Evolutionary conservation across 64 coral and sea anemone species (phyloP).

Genomic region (Platygyra sinensis): DNA sequence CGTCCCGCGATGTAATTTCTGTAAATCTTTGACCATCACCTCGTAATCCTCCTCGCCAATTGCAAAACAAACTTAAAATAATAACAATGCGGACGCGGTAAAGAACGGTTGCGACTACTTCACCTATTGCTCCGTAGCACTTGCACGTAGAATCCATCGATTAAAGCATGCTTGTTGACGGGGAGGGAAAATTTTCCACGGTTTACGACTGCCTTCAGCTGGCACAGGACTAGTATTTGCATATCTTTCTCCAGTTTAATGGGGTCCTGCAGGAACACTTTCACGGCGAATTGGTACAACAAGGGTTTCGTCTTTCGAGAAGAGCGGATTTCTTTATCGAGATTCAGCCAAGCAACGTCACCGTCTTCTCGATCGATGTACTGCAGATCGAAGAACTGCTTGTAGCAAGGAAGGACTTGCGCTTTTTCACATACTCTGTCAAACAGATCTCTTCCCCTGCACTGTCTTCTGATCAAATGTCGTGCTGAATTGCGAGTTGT

Average conservation of each 20-base stretch:
- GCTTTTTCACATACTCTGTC: slow-evolving; percentile 71
- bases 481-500: slow-evolving; percentile 77
- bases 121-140: slow-evolving; percentile 25
- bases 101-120: no score
- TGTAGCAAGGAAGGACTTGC: slow-evolving; percentile 42
- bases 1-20: slow-evolving; percentile 76
- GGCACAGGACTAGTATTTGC: slow-evolving; percentile 37
- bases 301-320: slow-evolving; percentile 38
- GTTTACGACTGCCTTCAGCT: slow-evolving; percentile 69
- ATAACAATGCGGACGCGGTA: no score
- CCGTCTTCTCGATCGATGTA: slow-evolving; percentile 78
- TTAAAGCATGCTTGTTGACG: slow-evolving; percentile 56
- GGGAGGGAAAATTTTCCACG: slow-evolving; percentile 71
- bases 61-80: no score
- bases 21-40: slow-evolving; percentile 77
- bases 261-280: slow-evolving; percentile 68
- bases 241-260: slow-evolving; percentile 30
- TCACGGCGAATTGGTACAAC: slow-evolving; percentile 74
- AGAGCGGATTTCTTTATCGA: slow-evolving; percentile 66
- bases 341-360: slow-evolving; percentile 70
- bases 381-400: slow-evolving; percentile 79
- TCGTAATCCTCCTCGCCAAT: slow-evolving; percentile 68
- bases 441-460: slow-evolving; percentile 53
- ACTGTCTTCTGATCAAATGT: slow-evolving; percentile 51
- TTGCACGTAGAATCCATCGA: slow-evolving; percentile 84